Evolutionary conservation across 2,888 invertebrate species (phyloP).

Genomic region (Pomacea canaliculata): DNA sequence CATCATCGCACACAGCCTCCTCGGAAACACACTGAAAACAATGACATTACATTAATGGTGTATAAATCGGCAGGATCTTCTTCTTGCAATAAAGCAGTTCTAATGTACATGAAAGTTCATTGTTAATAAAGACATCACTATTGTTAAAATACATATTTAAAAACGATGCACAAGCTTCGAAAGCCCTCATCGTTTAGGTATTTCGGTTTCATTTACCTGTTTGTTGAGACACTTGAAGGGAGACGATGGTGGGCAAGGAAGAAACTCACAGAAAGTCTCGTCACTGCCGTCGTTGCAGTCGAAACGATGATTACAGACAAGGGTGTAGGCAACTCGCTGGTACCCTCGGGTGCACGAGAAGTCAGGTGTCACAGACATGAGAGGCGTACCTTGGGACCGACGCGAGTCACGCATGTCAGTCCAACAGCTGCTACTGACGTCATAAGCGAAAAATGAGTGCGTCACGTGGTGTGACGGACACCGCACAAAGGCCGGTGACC

Average conservation of each 20-base stretch:
- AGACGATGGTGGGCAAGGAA: background rate
- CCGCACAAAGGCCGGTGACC: no score
- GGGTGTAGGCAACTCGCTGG: slow-evolving; percentile 7
- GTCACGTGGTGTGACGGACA: slow-evolving; percentile 18
- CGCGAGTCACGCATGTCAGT: background rate
- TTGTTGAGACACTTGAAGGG: no score
- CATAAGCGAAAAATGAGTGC: background rate
- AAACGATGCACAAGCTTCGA: no score
- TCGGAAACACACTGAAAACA: background rate
- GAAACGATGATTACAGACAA: slow-evolving; percentile 10
- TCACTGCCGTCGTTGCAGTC: slow-evolving; percentile 16
- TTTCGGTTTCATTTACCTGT: no score
- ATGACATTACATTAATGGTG: background rate
- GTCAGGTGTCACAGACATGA: background rate
- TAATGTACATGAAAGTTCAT: no score
- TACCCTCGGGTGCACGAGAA: slow-evolving; percentile 1
- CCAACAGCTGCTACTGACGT: slow-evolving; percentile 8
- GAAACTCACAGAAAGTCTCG: slow-evolving; percentile 10
- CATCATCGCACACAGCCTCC: slow-evolving; percentile 38
- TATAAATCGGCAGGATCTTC: no score
- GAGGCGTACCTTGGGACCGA: background rate
- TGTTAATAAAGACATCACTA: no score
- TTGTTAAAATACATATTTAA: no score
- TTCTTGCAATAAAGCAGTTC: no score
- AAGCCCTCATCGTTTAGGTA: no score